Evolutionary conservation across 2,888 invertebrate species (phyloP).

Genomic region (Diploptera punctata): DNA sequence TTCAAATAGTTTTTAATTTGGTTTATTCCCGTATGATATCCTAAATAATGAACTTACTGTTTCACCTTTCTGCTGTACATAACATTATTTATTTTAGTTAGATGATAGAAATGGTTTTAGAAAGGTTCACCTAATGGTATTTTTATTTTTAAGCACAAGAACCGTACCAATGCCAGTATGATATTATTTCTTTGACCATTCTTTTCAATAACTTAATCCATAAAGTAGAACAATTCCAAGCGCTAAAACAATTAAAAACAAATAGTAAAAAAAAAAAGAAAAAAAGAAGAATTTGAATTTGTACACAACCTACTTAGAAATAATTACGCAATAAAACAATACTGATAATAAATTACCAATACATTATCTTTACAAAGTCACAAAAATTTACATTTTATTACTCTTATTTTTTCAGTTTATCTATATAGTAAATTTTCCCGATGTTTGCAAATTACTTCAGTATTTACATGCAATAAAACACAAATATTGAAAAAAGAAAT

Average conservation of each 20-base stretch:
- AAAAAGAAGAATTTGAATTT: not conserved
- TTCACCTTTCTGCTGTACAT: not conserved
- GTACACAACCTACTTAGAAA: not conserved
- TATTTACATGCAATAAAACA: not conserved
- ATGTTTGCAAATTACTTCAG: not conserved
- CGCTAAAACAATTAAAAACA: not conserved
- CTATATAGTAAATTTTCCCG: not conserved
- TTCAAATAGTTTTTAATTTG: not conserved
- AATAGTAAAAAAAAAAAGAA: not conserved
- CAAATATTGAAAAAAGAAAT: not conserved
- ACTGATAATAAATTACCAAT: not conserved
- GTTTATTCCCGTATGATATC: not conserved
- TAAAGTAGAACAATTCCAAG: no score
- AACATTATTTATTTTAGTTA: not conserved
- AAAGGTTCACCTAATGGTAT: not conserved
- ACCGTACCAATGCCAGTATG: not conserved
- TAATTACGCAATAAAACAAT: not conserved
- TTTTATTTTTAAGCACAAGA: not conserved
- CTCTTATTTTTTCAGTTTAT: not conserved
- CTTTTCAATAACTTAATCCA: not conserved
- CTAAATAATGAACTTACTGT: not conserved
- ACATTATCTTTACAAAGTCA: not conserved
- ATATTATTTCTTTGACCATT: not conserved
- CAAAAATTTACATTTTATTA: not conserved
- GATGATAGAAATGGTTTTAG: not conserved